Conservation (phyloP, 2,113 vertebrate genomes). For the Casuarius casuarius region DNA sequence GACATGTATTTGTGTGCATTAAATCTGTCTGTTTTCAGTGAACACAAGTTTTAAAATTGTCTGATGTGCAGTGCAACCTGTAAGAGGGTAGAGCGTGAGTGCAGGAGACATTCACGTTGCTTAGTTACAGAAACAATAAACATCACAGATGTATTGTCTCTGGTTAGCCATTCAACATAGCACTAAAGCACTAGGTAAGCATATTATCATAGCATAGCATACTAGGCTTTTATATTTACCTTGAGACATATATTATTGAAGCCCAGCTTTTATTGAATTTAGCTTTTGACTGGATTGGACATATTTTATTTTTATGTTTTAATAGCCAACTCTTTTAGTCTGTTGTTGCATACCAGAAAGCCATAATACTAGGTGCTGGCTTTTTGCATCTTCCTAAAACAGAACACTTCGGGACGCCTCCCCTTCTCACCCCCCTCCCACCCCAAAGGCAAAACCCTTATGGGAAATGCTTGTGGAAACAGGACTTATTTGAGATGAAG, state of each 20-base stretch:
- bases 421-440: too few species aligned
- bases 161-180: not conserved
- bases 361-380: not conserved
- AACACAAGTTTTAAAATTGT: constrained; percentile 22
- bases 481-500: not conserved
- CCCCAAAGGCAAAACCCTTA: not conserved
- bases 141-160: not conserved
- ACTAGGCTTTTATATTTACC: not conserved
- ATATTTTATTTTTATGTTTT: not conserved
- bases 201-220: not conserved
- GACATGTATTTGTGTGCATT: not conserved
- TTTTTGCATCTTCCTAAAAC: not conserved
- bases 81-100: not conserved
- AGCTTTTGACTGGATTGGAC: not conserved
- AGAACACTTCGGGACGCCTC: not conserved
- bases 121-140: constrained; percentile 39
- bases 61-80: not conserved
- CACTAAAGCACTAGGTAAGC: not conserved
- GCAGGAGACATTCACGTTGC: not conserved
- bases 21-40: not conserved
- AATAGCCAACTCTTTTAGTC: not conserved
- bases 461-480: not conserved
- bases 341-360: not conserved
- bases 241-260: not conserved
- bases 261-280: not conserved